These are phyloP conservation scores for Alcedo atthis DNA, from an alignment of 2,797 vertebrate genomes.

Conservation along the genomic window DNA sequence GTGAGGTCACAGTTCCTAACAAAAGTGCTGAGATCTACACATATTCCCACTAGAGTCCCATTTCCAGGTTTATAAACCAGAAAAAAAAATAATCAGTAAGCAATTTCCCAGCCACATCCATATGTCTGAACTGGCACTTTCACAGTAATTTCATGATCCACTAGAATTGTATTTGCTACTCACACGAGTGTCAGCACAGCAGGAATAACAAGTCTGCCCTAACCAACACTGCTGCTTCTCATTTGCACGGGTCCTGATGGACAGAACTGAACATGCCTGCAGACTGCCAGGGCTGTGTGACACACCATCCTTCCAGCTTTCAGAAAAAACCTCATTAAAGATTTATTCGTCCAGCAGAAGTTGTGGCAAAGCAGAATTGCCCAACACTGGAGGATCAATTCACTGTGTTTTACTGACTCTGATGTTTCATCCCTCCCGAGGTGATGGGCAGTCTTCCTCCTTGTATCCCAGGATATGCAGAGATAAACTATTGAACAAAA, in stretches of 20 bases:
- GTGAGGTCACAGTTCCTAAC: neutral
- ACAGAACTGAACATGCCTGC: neutral
- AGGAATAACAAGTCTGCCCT: neutral
- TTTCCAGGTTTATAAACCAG: neutral
- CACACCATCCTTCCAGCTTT: neutral
- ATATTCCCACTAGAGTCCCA: neutral
- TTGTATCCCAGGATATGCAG: neutral
- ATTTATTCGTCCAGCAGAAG: neutral
- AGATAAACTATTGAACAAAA: neutral
- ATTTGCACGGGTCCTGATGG: neutral
- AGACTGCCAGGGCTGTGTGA: neutral
- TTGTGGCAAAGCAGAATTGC: neutral
- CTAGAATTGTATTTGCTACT: neutral
- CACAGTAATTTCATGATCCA: neutral
- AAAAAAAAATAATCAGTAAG: neutral
- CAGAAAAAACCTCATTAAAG: neutral
- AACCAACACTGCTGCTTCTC: neutral
- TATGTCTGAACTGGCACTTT: neutral
- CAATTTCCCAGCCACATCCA: neutral
- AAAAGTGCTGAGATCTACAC: accelerated
- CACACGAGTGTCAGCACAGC: neutral
- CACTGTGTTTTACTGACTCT: neutral
- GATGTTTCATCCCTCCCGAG: neutral
- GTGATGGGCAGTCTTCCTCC: neutral
- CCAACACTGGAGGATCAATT: neutral